These are phyloP conservation scores for Etheostoma perlongum DNA, from an alignment of 2,797 vertebrate species.

Conservation along the genomic window DNA sequence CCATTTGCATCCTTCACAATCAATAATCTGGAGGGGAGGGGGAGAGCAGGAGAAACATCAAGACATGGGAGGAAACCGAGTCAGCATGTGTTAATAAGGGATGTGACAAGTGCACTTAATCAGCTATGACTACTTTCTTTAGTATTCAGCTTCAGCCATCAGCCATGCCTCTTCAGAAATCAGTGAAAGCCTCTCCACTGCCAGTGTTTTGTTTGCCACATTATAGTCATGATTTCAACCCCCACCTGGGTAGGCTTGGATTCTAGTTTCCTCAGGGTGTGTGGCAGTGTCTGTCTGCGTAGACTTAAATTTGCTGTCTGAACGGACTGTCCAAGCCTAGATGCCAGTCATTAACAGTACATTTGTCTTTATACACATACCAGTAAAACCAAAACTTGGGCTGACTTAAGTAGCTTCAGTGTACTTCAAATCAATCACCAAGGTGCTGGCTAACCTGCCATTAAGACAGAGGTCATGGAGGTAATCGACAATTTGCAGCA, in stretches of 20 bases:
- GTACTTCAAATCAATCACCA: constrained; percentile 34
- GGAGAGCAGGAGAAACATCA: constrained; percentile 12
- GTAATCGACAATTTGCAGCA: constrained; percentile 59
- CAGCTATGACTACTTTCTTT: constrained; percentile 17
- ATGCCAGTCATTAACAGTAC: background rate
- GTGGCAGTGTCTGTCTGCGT: background rate
- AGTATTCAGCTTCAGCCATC: constrained; percentile 10
- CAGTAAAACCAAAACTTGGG: background rate
- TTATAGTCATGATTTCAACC: background rate
- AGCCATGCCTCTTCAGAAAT: constrained; percentile 25
- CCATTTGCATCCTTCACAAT: constrained; percentile 70
- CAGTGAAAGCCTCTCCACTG: constrained; percentile 13
- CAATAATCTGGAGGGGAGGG: constrained; percentile 47
- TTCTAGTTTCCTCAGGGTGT: background rate
- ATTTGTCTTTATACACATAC: constrained; percentile 5
- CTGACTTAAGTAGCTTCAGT: constrained; percentile 10
- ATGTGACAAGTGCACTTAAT: constrained; percentile 46
- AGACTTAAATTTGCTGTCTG: background rate
- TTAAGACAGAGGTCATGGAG: constrained; percentile 55
- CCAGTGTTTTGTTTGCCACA: background rate
- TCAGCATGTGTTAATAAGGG: constrained; percentile 47
- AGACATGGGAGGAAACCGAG: constrained; percentile 27
- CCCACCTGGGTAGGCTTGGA: background rate
- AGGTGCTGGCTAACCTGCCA: constrained; percentile 47
- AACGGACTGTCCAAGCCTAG: background rate